Evolutionary conservation across 2,113 vertebrate species (phyloP), one percentile per base, ranked within the genome.

Genomic region (Rhinolophus sinicus): DNA sequence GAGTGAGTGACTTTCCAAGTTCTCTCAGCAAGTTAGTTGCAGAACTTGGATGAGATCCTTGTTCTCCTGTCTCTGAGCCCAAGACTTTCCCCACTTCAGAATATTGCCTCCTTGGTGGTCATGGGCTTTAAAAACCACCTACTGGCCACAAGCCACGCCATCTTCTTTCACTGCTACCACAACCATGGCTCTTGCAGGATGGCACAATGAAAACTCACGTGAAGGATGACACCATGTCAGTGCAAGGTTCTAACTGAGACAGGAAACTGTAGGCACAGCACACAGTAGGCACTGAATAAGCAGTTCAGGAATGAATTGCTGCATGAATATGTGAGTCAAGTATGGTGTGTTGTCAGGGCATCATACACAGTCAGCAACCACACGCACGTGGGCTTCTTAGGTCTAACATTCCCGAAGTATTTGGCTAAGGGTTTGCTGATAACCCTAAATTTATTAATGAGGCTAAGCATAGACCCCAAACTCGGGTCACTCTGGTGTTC

Each of bases 151-250:
- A 65, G 21, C 22, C 80, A 60, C 6, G 12, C 24, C 54, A 44
- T n/a, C 35, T 24, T 52, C 84, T 47, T 62, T 52, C 18, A 22
- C 65, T 30, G 40, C 18, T 1, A 1, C n/a, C 33, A 75, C 50
- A 75, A 14, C 6, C 12, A 33, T 0, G 14, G 21, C 64, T 64
- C 62, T 50, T 28, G 30, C 28, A n/a, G 0, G 0, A 8, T 6
- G 24, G 44, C 80, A 47, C n/a, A 13, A 35, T 5, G 56, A 62
- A 95, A 83, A 81, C 21, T 35, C 44, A 33, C 0, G 0, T 40
- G 64, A 35, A 35, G 33, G 47, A 38, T 0, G 5, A 52, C 13
- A 24, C 26, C 33, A 0, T 0, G 3, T 12, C 56, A 9, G 38
- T 1, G 5, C 28, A 24, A 12, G 18, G 18, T 33, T 70, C 89